Conservation (phyloP, 2,113 vertebrate genomes). For the Strigops habroptila region DNA sequence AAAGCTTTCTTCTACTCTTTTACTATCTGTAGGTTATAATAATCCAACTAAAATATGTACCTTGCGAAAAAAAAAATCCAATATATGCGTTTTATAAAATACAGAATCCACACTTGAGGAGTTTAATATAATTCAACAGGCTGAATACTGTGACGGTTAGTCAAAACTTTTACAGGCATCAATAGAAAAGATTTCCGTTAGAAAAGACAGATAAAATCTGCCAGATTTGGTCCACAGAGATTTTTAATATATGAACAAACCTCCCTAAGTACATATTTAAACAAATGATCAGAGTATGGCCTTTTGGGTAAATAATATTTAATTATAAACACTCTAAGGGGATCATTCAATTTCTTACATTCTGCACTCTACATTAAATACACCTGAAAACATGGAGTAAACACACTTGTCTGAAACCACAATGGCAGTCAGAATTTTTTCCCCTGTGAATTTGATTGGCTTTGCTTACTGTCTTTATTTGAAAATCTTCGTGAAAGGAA, state of each 20-base stretch:
- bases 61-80: neutral
- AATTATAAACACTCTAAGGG: neutral
- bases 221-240: neutral
- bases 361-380: neutral
- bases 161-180: neutral
- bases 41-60: neutral
- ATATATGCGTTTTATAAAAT: neutral
- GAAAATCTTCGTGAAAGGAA: neutral
- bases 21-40: neutral
- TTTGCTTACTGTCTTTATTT: neutral
- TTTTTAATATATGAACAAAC: neutral
- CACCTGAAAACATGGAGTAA: neutral
- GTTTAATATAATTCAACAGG: neutral
- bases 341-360: neutral
- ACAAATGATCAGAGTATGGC: neutral
- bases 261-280: neutral
- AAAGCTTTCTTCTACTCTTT: neutral
- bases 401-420: neutral
- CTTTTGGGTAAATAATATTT: neutral
- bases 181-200: neutral
- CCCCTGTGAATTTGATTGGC: neutral
- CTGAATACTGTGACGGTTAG: neutral
- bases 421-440: neutral
- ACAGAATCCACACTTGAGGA: neutral
- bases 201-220: neutral